Base-by-base conservation (phyloP, 2,888 invertebrate genomes). In the Eupeodes luniger region DNA sequence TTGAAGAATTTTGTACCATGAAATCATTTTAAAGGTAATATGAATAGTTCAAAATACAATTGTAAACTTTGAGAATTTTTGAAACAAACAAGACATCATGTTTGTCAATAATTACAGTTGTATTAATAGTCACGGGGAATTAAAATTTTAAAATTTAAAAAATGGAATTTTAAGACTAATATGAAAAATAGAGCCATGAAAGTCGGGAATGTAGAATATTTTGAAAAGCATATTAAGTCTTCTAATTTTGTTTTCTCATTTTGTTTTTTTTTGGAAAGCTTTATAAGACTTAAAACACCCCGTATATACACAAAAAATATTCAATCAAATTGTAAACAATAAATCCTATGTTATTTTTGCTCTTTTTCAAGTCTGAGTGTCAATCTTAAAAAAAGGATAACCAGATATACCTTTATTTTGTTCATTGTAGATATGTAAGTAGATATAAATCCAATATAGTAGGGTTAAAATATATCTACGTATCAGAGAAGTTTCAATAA, bases 341-440 rank as follows among this genome's bases (percentile, higher is more conserved):
- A 75, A 70, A 86, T 86, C 86, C 79, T 75, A n/a, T 79, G 14
- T n/a, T 55, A 14, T 78, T 72, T 75, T 49, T 62, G 40, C 36
- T 70, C 59, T 74, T 75, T 69, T 78, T 74, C 51, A 66, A 82
- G 69, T 81, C 62, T 57, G 59, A 57, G 87, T 80, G 83, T 87
- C 86, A 83, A 79, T 83, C 75, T 49, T 66, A 72, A 80, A 80
- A 80, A 80, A 75, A 70, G 75, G 75, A 81, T 81, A 86, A 81
- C 61, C 78, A 61, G 74, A 79, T 75, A 64, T 64, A 79, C 16
- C 1, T 49, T 12, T 55, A 69, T 19, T n/a, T 27, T n/a, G 47
- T 27, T 19, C 47, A 11, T 47, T 70, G 77, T 55, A 72, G 16
- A 72, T 80, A 59, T 12, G 74, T 69, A 70, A 14, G 49, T 67